Evolutionary conservation across 1,140 invertebrate genomes (phyloP).

Genomic region (Aphelinus atriplicis): DNA sequence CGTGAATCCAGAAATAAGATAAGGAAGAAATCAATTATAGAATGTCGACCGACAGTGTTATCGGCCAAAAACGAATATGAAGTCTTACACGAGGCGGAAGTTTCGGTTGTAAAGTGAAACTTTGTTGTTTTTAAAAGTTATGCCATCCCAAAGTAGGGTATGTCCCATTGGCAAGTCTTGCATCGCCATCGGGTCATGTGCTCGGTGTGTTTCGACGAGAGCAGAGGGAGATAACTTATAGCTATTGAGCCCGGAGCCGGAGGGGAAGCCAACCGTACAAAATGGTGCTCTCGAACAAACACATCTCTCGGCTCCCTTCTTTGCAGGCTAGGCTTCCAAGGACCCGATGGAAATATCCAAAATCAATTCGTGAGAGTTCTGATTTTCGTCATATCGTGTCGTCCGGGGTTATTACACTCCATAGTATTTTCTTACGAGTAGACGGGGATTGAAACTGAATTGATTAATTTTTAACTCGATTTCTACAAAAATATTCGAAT

Average conservation of each 20-base stretch:
- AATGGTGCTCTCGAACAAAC: slow-evolving; percentile 52
- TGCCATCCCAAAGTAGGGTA: slow-evolving; percentile 1
- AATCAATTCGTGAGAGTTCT: slow-evolving; percentile 11
- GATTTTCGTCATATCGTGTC: slow-evolving; percentile 1
- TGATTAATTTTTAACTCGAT: too few relatives aligned
- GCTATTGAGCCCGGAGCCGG: slow-evolving; percentile 42
- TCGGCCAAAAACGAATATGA: too few relatives aligned
- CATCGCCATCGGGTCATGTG: slow-evolving; percentile 7
- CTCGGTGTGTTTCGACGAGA: slow-evolving; percentile 48
- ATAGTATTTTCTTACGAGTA: too few relatives aligned
- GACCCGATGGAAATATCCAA: slow-evolving; percentile 7
- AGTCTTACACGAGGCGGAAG: not conserved
- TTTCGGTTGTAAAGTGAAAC: slow-evolving; percentile 30
- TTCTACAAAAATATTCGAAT: too few relatives aligned
- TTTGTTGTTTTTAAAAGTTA: slow-evolving; percentile 34
- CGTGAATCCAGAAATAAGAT: too few relatives aligned
- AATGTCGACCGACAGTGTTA: too few relatives aligned
- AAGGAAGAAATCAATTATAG: too few relatives aligned
- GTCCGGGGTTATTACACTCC: too few relatives aligned
- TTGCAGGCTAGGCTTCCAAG: slow-evolving; percentile 25
- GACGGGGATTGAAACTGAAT: too few relatives aligned
- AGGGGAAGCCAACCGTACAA: slow-evolving; percentile 51
- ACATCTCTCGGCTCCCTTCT: slow-evolving; percentile 39
- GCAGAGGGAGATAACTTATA: slow-evolving; percentile 56
- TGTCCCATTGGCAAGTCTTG: slow-evolving; percentile 21